phyloP scores from a whole-genome alignment of 2,113 vertebrate species.

The Tauraco erythrolophus region DNA sequence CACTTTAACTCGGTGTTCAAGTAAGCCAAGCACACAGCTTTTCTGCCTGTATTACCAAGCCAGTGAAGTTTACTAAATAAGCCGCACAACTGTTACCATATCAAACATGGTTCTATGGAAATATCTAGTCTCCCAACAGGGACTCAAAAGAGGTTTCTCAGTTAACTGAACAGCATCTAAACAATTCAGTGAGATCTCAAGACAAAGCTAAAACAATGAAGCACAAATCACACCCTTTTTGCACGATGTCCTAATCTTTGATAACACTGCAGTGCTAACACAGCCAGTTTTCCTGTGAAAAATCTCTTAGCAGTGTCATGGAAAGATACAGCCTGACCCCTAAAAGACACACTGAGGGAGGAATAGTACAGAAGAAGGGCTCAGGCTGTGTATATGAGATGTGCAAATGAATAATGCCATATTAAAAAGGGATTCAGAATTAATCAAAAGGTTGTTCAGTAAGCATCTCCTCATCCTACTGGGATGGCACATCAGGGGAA shows the following conservation, averaged over 20 bases:
- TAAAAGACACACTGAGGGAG: background rate
- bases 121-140: background rate
- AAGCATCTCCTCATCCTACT: background rate
- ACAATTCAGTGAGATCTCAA: background rate
- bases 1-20: background rate
- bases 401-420: background rate
- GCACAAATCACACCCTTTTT: background rate
- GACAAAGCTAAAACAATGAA: background rate
- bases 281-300: background rate
- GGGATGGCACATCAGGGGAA: rapidly evolving
- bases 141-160: background rate
- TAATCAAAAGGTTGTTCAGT: background rate
- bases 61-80: background rate
- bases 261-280: background rate
- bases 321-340: background rate
- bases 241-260: background rate
- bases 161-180: background rate
- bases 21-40: background rate
- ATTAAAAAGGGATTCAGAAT: background rate
- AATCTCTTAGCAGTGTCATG: background rate
- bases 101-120: background rate
- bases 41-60: background rate
- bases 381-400: background rate
- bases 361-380: background rate
- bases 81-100: background rate